These are phyloP conservation scores for Sylvilagus floridanus DNA, from an alignment of 2,797 vertebrate genomes.

Conservation along the genomic window DNA sequence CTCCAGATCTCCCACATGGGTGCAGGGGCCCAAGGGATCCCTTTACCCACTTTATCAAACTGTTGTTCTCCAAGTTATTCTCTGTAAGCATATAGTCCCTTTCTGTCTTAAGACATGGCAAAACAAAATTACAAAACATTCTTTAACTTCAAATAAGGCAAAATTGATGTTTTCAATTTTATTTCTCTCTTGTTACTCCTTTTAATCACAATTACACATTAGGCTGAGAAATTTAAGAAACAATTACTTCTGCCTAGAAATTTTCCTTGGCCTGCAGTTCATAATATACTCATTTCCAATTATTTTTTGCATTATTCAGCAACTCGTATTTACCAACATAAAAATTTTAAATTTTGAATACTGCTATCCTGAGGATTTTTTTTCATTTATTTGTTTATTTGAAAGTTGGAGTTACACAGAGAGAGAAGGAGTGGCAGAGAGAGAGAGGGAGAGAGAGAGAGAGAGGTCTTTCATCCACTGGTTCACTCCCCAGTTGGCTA, in stretches of 20 bases:
- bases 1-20: too few species aligned
- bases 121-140: conserved; percentile 45
- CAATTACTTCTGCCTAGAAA: background rate
- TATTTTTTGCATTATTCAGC: background rate
- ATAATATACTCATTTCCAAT: background rate
- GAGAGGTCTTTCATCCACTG: too few species aligned
- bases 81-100: background rate
- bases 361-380: background rate
- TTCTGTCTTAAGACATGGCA: background rate
- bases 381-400: background rate
- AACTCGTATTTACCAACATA: background rate
- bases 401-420: too few species aligned
- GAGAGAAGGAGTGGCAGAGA: too few species aligned
- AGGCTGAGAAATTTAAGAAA: conserved; percentile 48
- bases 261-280: background rate
- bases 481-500: too few species aligned
- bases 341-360: background rate
- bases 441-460: too few species aligned
- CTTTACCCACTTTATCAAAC: background rate
- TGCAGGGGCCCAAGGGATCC: background rate
- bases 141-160: conserved; percentile 30
- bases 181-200: conserved; percentile 29
- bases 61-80: conserved; percentile 41
- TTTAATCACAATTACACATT: conserved; percentile 26
- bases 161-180: conserved; percentile 10